Evolutionary conservation across 2,113 vertebrate species (phyloP).

Genomic region (Aldabrachelys gigantea): DNA sequence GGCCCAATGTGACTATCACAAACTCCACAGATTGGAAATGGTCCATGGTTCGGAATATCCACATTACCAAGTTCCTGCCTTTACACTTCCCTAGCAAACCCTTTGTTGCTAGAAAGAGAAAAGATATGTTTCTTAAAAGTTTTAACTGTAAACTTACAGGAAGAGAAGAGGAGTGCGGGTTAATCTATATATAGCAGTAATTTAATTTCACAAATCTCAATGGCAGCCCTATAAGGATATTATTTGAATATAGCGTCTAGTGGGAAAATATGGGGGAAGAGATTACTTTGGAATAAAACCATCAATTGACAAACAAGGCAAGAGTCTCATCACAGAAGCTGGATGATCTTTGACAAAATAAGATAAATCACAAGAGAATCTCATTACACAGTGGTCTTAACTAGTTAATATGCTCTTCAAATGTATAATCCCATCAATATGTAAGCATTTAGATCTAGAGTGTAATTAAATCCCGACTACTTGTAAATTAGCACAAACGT

Average conservation of each 20-base stretch:
- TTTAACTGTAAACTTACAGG: background rate
- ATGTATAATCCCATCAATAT: background rate
- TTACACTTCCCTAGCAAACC: background rate
- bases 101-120: background rate
- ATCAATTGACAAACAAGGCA: background rate
- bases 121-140: background rate
- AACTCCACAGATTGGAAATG: background rate
- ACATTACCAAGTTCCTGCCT: background rate
- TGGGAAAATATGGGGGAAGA: background rate
- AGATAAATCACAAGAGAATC: background rate
- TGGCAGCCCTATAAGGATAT: slow-evolving; percentile 44
- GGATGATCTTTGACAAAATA: slow-evolving; percentile 1
- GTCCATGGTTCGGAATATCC: background rate
- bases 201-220: slow-evolving; percentile 54
- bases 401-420: background rate
- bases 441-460: slow-evolving; percentile 19
- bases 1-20: rapidly evolving
- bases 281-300: slow-evolving; percentile 10
- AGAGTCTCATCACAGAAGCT: background rate
- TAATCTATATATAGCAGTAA: slow-evolving; percentile 41
- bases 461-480: slow-evolving; percentile 2
- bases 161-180: background rate
- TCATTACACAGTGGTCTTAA: slow-evolving; percentile 24
- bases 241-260: slow-evolving; percentile 55
- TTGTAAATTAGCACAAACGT: background rate